Evolutionary conservation across 2,888 invertebrate species (phyloP).

Genomic region (Diogma glabrata): DNA sequence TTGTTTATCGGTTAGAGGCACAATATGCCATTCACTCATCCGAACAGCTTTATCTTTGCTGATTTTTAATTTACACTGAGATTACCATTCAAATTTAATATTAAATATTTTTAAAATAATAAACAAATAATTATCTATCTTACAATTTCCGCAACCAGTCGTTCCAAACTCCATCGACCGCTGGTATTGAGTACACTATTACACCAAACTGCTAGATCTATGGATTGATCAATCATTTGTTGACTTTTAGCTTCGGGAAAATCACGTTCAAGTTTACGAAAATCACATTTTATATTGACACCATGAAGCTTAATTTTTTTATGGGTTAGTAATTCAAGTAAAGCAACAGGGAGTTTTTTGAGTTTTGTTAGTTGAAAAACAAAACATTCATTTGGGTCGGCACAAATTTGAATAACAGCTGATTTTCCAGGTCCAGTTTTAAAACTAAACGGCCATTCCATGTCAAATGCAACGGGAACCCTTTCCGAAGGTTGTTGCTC

Average conservation of each 20-base stretch:
- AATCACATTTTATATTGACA: slow-evolving; percentile 51
- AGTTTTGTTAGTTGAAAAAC: slow-evolving; percentile 45
- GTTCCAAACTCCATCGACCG: slow-evolving; percentile 48
- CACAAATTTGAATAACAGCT: slow-evolving; percentile 49
- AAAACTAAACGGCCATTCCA: slow-evolving; percentile 54
- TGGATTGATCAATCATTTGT: slow-evolving; percentile 43
- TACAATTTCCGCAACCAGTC: slow-evolving; percentile 43
- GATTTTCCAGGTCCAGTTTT: slow-evolving; percentile 47
- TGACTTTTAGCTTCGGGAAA: slow-evolving; percentile 43
- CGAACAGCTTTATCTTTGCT: slow-evolving; percentile 45
- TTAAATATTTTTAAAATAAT: slow-evolving; percentile 2
- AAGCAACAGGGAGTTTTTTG: slow-evolving; percentile 43
- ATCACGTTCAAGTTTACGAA: slow-evolving; percentile 49
- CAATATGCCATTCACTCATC: slow-evolving; percentile 47
- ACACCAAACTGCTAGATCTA: slow-evolving; percentile 46
- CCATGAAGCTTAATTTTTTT: slow-evolving; percentile 47
- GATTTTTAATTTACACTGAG: slow-evolving; percentile 40
- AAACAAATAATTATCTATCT: slow-evolving; percentile 14
- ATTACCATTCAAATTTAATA: slow-evolving; percentile 13
- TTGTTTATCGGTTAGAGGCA: slow-evolving; percentile 43
- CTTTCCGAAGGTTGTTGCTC: slow-evolving; percentile 27
- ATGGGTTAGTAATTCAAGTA: slow-evolving; percentile 43
- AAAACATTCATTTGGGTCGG: slow-evolving; percentile 41
- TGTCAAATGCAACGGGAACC: slow-evolving; percentile 49
- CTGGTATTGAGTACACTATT: slow-evolving; percentile 40